phyloP scores from a whole-genome alignment of 2,113 vertebrate genomes.

The human region GRCh38 chr7:122842501-122843000 shows the following conservation, averaged over 20 bases:
- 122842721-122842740: not conserved
- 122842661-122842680: not conserved
- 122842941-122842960: not conserved
- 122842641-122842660: not conserved
- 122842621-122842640: not conserved
- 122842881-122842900: slow-evolving; percentile 70
- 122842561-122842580: not conserved
- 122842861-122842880: not conserved
- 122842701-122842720: not conserved
- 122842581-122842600: not conserved
- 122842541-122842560: not conserved
- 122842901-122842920: slow-evolving; percentile 67
- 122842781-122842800: not conserved
- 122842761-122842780: not conserved
- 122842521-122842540: not conserved
- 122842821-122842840: not conserved
- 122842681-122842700: not conserved
- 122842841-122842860: not conserved
- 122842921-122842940: slow-evolving; percentile 39
- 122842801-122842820: slow-evolving; percentile 14
- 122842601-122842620: not conserved
- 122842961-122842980: not conserved
- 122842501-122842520: not conserved
- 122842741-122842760: slow-evolving; percentile 4
- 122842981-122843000: slow-evolving; percentile 43